Percentiles rank a stretch among this genome's conserved stretches.
Conservation (phyloP, 1,140 invertebrate species). For the Aphaenogaster rudis region DNA sequence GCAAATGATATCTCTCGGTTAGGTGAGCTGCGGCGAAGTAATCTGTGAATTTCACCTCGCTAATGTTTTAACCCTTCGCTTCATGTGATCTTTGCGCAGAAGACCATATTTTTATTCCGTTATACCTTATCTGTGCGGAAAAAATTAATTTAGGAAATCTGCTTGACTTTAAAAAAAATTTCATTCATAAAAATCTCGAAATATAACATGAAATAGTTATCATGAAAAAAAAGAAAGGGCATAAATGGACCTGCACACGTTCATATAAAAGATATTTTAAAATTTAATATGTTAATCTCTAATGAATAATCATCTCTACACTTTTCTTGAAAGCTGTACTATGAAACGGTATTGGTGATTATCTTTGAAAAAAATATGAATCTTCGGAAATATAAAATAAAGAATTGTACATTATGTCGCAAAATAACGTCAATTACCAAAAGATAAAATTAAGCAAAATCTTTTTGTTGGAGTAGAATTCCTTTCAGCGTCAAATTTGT, state of each 20-base stretch:
- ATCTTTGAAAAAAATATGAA: neutral
- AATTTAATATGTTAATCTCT: conserved; percentile 28
- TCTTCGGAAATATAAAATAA: neutral
- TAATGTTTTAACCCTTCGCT: conserved; percentile 41
- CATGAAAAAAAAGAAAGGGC: neutral
- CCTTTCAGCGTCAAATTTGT: conserved; percentile 23
- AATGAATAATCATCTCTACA: neutral
- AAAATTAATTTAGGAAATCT: conserved; percentile 35
- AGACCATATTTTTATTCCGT: conserved; percentile 32
- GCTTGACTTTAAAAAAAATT: neutral
- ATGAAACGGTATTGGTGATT: neutral
- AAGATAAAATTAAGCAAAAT: conserved; percentile 12
- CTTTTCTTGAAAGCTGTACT: neutral
- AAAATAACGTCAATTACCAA: neutral
- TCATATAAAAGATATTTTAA: neutral
- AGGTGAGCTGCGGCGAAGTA: conserved; percentile 43
- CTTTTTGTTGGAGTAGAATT: conserved; percentile 4
- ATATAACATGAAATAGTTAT: conserved; percentile 8
- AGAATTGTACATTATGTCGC: neutral
- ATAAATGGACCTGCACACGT: neutral
- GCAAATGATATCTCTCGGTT: conserved; percentile 76
- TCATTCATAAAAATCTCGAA: neutral
- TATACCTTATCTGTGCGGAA: neutral
- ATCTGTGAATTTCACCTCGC: conserved; percentile 41
- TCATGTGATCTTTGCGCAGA: conserved; percentile 8